Evolutionary conservation across 2,888 invertebrate genomes (phyloP).

Genomic region (Leucania comma): DNA sequence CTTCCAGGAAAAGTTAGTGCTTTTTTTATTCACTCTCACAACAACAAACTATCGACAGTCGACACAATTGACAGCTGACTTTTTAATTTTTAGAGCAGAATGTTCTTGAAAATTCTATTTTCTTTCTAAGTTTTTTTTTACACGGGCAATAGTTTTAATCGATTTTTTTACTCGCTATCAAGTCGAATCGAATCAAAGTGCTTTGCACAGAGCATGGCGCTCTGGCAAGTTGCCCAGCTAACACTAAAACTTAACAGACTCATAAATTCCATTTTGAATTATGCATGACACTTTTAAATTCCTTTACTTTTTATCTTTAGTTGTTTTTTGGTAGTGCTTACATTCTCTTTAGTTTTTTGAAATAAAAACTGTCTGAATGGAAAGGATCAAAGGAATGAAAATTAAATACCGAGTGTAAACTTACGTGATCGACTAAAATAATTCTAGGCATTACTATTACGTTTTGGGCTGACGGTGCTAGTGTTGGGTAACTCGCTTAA

Average conservation of each 20-base stretch:
- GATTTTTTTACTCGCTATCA: neutral
- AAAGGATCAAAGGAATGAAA: neutral
- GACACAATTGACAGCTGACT: constrained; percentile 56
- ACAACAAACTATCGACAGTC: constrained; percentile 49
- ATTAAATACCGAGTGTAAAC: neutral
- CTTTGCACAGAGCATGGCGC: no score
- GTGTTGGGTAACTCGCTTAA: no score
- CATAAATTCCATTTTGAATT: no score
- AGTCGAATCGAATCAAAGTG: no score
- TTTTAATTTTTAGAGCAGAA: constrained; percentile 51
- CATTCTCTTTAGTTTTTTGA: no score
- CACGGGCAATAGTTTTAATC: constrained; percentile 2
- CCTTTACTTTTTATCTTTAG: no score
- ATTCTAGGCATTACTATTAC: neutral
- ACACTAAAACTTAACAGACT: no score
- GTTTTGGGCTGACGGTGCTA: neutral
- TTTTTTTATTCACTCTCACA: constrained; percentile 39
- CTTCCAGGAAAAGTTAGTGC: constrained; percentile 27
- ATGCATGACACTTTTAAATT: no score
- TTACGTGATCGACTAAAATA: constrained; percentile 18
- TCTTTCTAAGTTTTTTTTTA: constrained; percentile 7
- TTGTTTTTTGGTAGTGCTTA: no score
- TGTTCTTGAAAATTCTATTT: constrained; percentile 60
- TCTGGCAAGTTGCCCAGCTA: no score
- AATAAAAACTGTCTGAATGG: no score